These are phyloP conservation scores for Pristionchus fissidentatus DNA, from an alignment of 2,888 invertebrate species.

Conservation along the genomic window DNA sequence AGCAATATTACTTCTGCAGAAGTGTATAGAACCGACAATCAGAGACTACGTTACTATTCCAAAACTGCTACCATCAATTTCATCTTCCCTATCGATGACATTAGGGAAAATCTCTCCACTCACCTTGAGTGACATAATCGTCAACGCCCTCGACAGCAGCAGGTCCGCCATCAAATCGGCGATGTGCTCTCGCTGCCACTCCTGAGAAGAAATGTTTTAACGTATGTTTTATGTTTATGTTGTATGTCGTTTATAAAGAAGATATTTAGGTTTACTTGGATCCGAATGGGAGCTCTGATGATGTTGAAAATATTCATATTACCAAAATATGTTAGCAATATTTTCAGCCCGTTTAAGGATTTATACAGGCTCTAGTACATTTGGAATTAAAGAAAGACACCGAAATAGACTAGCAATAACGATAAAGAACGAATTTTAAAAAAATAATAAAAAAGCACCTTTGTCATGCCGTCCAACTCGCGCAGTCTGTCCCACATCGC, in stretches of 20 bases:
- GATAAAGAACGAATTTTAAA: no score
- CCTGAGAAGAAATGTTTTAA: background rate
- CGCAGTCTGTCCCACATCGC: slow-evolving; percentile 93
- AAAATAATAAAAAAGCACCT: slow-evolving; percentile 76
- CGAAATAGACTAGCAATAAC: no score
- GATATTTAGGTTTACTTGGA: no score
- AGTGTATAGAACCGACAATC: no score
- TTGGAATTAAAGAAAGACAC: no score
- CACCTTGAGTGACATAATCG: slow-evolving; percentile 61
- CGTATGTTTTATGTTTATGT: slow-evolving; percentile 46
- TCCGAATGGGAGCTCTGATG: no score
- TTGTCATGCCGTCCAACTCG: slow-evolving; percentile 82
- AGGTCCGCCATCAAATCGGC: slow-evolving; percentile 55
- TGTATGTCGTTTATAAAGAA: no score
- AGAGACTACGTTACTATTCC: no score
- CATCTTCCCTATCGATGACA: background rate
- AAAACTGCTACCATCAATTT: no score
- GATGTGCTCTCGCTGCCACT: slow-evolving; percentile 49
- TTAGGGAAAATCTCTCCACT: background rate
- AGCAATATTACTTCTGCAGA: background rate
- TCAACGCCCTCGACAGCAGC: slow-evolving; percentile 56
- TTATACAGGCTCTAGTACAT: background rate
- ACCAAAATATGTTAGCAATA: no score
- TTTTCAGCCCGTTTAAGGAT: background rate
- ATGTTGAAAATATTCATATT: no score